Base-by-base conservation (phyloP, 2,797 vertebrate genomes). In the Taenioides sp. region DNA sequence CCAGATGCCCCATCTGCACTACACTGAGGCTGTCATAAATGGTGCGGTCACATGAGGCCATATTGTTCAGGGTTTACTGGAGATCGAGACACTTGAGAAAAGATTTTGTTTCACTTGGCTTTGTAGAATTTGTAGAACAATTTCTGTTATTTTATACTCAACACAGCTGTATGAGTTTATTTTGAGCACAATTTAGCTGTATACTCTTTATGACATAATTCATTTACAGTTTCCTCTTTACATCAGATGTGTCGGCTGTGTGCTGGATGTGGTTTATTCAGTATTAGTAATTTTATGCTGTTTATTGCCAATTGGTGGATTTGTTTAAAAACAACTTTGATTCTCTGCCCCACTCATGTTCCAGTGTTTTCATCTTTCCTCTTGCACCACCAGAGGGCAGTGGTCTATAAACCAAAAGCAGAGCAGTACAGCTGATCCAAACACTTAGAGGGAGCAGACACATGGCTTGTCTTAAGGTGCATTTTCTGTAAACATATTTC, bases 361-460 rank as follows among this genome's bases (percentile, higher is more conserved):
- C 0, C 7, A 20, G 3, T 14, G 1, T 43, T 14, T 12, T 43
- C 11, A n/a, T 55, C n/a, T 23, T 23, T 31, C 22, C 16, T 18
- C 69, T 25, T 78, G 76, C 73, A 66, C 89, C 90, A 91, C 76
- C 70, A 91, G 90, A 83, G 88, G 18, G 87, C 87, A 89, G 87
- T 85, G 85, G 75, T 7, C 64, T 72, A 70, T 86, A 73, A 68
- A 74, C 63, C 67, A 67, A 34, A 28, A n/a, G 1, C 31, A n/a
- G 5, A 0, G 11, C 20, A 0, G 1, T 31, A 65, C 60, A 0
- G 23, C 2, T 59, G 5, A 17, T 17, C 0, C n/a, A 16, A 47
- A 7, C 7, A 47, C 70, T 65, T 67, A 47, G 50, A 62, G 57
- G n/a, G 59, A 27, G 58, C 34, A 70, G n/a, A 37, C 18, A 14